A percentile compares a stretch with the other conserved stretches of the same genome.
These are phyloP conservation scores for Hippoglossus hippoglossus DNA, from an alignment of 2,797 vertebrate species.

Conservation along the genomic window DNA sequence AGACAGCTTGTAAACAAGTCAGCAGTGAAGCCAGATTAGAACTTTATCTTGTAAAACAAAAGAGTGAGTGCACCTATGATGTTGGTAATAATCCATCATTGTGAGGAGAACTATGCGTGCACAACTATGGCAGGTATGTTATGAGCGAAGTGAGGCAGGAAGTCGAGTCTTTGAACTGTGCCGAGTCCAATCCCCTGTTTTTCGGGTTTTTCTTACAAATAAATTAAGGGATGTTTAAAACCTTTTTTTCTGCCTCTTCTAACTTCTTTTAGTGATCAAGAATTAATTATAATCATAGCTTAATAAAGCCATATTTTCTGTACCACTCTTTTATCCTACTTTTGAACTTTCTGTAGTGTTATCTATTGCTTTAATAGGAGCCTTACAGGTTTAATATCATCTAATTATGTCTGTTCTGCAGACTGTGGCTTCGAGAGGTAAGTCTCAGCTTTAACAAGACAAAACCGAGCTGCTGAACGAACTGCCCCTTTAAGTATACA, in stretches of 20 bases:
- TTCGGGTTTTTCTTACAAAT: neutral
- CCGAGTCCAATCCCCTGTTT: neutral
- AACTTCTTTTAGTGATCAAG: neutral
- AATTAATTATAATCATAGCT: too few relatives aligned
- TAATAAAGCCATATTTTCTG: neutral
- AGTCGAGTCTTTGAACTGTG: constrained; percentile 1
- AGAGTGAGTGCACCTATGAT: neutral
- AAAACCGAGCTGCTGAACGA: constrained; percentile 32
- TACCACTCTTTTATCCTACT: too few relatives aligned
- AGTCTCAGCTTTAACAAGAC: constrained; percentile 16
- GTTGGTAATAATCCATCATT: neutral
- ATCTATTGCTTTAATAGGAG: neutral
- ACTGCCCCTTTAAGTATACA: constrained; percentile 21
- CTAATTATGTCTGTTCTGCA: constrained; percentile 3
- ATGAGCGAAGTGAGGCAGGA: neutral
- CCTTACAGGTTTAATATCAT: neutral
- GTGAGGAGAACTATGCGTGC: neutral
- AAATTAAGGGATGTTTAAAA: neutral
- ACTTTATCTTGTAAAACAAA: neutral
- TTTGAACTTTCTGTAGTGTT: neutral
- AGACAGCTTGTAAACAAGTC: neutral
- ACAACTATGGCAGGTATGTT: neutral
- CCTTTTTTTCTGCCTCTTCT: neutral
- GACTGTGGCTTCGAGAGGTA: constrained; percentile 2
- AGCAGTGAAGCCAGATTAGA: neutral